These are phyloP conservation scores for Drosophila buzzatii DNA, from an alignment of 2,888 invertebrate species.

Conservation along the genomic window DNA sequence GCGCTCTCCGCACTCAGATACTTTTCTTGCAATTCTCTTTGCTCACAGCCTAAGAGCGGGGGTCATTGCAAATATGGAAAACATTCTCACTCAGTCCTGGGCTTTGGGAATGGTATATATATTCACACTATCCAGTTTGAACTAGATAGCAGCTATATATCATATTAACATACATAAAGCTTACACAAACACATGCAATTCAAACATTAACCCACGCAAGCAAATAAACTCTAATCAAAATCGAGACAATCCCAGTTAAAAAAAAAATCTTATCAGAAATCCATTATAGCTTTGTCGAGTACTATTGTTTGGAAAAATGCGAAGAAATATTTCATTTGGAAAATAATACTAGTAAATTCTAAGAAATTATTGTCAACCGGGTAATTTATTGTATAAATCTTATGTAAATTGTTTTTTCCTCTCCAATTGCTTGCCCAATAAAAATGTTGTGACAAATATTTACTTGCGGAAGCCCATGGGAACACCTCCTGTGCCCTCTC, in stretches of 20 bases:
- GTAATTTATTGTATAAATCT: conserved; percentile 36
- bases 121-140: conserved; percentile 19
- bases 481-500: conserved; percentile 36
- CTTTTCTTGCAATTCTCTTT: conserved; percentile 31
- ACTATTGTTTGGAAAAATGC: conserved; percentile 12
- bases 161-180: not conserved
- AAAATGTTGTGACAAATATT: conserved; percentile 61
- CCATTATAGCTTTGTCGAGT: conserved; percentile 5
- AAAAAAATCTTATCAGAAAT: conserved; percentile 34
- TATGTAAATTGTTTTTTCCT: conserved; percentile 73
- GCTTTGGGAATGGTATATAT: not conserved
- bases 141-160: conserved; percentile 16
- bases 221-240: conserved; percentile 3
- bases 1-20: conserved; percentile 37
- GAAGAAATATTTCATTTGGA: not conserved
- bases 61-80: conserved; percentile 10
- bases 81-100: not conserved
- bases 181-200: conserved; percentile 5
- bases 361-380: conserved; percentile 11
- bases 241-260: not conserved
- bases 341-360: conserved; percentile 1
- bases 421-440: conserved; percentile 52
- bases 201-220: not conserved
- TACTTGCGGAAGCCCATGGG: conserved; percentile 59
- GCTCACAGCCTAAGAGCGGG: conserved; percentile 29